A percentile compares a stretch with the other conserved stretches of the same genome.
phyloP scores from a whole-genome alignment of 2,113 vertebrate species.

The Bungarus multicinctus region DNA sequence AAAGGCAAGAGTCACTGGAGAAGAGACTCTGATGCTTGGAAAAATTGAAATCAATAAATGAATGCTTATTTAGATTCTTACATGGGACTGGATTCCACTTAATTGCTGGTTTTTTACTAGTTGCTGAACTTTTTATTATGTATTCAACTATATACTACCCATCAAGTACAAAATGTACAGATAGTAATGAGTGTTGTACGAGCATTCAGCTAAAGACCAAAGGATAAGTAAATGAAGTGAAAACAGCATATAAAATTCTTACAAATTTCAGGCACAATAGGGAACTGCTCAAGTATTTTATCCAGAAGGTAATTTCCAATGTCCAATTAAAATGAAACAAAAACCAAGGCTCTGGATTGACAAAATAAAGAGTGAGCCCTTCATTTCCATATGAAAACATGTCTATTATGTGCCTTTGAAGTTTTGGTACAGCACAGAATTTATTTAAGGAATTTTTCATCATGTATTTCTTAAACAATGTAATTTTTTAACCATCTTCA shows the following conservation, averaged over 20 bases:
- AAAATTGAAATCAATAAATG: neutral
- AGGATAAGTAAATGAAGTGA: neutral
- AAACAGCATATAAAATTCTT: neutral
- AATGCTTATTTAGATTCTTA: neutral
- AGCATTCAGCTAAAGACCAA: neutral
- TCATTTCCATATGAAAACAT: neutral
- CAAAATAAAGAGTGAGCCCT: neutral
- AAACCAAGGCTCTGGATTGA: neutral
- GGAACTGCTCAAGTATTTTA: neutral
- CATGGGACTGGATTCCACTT: neutral
- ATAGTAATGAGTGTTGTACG: neutral
- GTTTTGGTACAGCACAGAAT: neutral
- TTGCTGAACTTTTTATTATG: neutral
- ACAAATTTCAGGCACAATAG: neutral
- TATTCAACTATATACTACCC: neutral
- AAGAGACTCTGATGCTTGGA: neutral
- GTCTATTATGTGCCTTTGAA: constrained; percentile 6
- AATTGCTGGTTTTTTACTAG: neutral
- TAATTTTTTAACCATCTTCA: constrained; percentile 19
- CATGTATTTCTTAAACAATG: neutral
- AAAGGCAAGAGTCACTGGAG: neutral
- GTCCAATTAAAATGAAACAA: neutral
- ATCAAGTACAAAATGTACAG: neutral
- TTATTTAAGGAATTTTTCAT: neutral
- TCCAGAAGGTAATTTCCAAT: neutral